A percentile compares a stretch with the other conserved stretches of the same genome.
Evolutionary conservation across 2,797 vertebrate species (phyloP).

Genomic region (Darevskia mixta): DNA sequence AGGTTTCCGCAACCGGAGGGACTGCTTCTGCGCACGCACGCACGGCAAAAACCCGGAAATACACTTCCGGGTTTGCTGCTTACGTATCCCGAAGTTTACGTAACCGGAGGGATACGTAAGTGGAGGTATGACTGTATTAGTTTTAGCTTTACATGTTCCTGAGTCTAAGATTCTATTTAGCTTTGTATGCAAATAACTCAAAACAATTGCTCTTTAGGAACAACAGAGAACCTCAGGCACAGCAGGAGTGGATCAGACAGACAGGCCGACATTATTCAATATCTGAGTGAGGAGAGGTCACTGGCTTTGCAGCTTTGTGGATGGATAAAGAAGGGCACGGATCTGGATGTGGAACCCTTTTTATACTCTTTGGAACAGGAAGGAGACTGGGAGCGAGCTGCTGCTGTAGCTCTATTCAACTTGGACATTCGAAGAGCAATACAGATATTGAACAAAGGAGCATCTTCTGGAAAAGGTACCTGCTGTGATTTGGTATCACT

Average conservation of each 20-base stretch:
- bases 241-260: conserved; percentile 93
- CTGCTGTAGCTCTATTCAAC: conserved; percentile 96
- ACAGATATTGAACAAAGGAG: conserved; percentile 96
- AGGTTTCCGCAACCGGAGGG: too few species aligned
- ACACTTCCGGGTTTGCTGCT: too few species aligned
- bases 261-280: conserved; percentile 88
- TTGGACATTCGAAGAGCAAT: conserved; percentile 95
- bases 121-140: too few species aligned
- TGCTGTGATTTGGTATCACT: not conserved
- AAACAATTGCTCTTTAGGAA: conserved; percentile 79
- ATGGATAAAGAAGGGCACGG: conserved; percentile 92
- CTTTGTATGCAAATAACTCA: conserved; percentile 3
- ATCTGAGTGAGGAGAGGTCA: conserved; percentile 92
- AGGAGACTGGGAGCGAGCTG: conserved; percentile 94
- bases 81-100: too few species aligned
- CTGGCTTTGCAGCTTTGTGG: conserved; percentile 95
- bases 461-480: conserved; percentile 90
- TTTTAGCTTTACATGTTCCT: not conserved
- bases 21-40: fast-evolving
- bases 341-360: conserved; percentile 91
- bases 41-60: too few species aligned
- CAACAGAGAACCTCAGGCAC: conserved; percentile 87
- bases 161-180: not conserved
- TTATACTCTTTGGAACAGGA: conserved; percentile 93
- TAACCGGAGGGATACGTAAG: too few species aligned